Conservation (phyloP, 2,113 vertebrate genomes). For the Prionailurus bengalensis region DNA sequence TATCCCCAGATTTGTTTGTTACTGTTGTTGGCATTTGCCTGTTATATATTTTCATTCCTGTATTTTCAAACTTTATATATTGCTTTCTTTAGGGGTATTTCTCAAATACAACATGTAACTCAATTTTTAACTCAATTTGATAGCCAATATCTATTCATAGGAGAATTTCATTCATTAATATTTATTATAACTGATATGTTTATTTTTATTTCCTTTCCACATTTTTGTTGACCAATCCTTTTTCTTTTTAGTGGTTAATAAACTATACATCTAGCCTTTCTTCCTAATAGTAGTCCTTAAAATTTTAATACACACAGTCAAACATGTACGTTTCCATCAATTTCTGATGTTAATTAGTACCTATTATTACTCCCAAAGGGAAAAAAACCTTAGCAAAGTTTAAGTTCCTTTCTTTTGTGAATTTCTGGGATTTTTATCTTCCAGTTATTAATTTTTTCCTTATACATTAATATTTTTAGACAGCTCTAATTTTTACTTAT, state of each 20-base stretch:
- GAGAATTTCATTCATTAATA: conserved; percentile 31
- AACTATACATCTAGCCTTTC: background rate
- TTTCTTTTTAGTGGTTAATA: conserved; percentile 25
- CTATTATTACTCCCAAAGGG: background rate
- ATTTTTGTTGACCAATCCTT: background rate
- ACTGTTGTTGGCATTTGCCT: background rate
- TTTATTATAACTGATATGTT: background rate
- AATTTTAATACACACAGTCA: background rate
- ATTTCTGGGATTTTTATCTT: background rate
- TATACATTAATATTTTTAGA: background rate
- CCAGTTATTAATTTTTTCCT: background rate
- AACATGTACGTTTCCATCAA: background rate
- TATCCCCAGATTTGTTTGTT: background rate
- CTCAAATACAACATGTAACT: conserved; percentile 16
- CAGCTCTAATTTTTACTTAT: background rate
- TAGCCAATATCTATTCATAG: background rate
- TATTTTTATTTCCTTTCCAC: conserved; percentile 7
- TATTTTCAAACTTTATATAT: conserved; percentile 12
- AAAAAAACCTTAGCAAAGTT: background rate
- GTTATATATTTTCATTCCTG: background rate
- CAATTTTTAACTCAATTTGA: conserved; percentile 35
- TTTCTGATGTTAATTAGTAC: conserved; percentile 10
- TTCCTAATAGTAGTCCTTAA: conserved; percentile 4
- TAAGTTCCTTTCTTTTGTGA: background rate
- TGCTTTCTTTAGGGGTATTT: background rate